These are phyloP conservation scores for Lipotes vexillifer DNA, from an alignment of 2,113 vertebrate genomes.

Conservation along the genomic window DNA sequence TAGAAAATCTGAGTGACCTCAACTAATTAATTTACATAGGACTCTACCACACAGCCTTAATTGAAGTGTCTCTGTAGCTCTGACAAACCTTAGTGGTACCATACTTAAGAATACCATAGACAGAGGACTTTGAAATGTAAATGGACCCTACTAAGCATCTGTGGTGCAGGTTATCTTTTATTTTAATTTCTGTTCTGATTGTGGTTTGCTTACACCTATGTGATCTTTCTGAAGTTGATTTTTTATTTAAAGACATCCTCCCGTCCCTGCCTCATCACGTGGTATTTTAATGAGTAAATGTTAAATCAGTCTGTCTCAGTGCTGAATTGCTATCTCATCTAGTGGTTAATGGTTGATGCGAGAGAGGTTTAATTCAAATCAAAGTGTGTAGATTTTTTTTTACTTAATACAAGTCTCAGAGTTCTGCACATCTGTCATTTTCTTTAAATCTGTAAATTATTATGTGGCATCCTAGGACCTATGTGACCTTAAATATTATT, in stretches of 20 bases:
- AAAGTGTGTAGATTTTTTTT: neutral
- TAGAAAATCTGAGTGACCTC: conserved; percentile 55
- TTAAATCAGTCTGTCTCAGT: neutral
- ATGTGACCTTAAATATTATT: conserved; percentile 45
- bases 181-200: conserved; percentile 46
- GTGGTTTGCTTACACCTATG: neutral
- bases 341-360: neutral
- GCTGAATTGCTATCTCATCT: neutral
- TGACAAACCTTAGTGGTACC: neutral
- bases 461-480: neutral
- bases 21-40: conserved; percentile 60
- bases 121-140: conserved; percentile 49
- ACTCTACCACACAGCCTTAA: conserved; percentile 40
- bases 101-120: neutral
- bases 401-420: neutral
- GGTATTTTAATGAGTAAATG: conserved; percentile 27
- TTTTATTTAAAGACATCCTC: neutral
- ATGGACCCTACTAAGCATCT: neutral
- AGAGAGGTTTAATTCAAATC: neutral
- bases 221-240: conserved; percentile 23
- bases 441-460: conserved; percentile 6
- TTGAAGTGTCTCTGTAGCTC: conserved; percentile 37
- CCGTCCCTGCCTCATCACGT: neutral
- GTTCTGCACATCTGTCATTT: neutral
- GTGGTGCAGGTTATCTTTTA: conserved; percentile 11